Percentiles rank a stretch among this genome's conserved stretches.
phyloP scores from a whole-genome alignment of 2,113 vertebrate genomes.

The Procavia capensis region DNA sequence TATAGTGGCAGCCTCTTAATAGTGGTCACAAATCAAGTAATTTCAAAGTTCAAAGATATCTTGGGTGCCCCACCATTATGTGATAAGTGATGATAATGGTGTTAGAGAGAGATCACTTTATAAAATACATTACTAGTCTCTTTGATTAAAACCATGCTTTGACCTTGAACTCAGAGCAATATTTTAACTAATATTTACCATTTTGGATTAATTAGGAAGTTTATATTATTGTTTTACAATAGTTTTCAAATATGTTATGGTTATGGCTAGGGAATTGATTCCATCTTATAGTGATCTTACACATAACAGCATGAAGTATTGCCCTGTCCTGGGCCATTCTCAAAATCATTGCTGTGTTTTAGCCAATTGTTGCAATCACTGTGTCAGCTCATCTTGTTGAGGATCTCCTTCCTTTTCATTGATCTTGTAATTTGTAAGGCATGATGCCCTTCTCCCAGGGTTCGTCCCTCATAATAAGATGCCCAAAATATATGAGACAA shows the following conservation, averaged over 20 bases:
- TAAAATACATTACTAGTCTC: constrained; percentile 68
- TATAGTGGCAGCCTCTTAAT: background rate
- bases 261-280: too few species aligned
- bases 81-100: background rate
- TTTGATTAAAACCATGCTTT: constrained; percentile 78
- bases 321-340: too few species aligned
- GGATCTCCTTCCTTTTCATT: too few species aligned
- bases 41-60: background rate
- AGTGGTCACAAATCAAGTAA: background rate
- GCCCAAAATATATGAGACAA: too few species aligned
- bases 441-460: too few species aligned
- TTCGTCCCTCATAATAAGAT: too few species aligned
- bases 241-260: constrained; percentile 48
- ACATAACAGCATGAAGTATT: too few species aligned
- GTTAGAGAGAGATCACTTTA: constrained; percentile 41
- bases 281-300: too few species aligned
- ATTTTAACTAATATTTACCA: constrained; percentile 66
- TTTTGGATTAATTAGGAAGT: constrained; percentile 63
- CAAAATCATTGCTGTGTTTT: too few species aligned
- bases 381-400: too few species aligned
- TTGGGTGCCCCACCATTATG: background rate
- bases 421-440: too few species aligned
- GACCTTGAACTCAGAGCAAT: constrained; percentile 71
- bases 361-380: too few species aligned
- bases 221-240: constrained; percentile 43